Conservation (phyloP, 2,797 vertebrate genomes). For the Staurois parvus region DNA sequence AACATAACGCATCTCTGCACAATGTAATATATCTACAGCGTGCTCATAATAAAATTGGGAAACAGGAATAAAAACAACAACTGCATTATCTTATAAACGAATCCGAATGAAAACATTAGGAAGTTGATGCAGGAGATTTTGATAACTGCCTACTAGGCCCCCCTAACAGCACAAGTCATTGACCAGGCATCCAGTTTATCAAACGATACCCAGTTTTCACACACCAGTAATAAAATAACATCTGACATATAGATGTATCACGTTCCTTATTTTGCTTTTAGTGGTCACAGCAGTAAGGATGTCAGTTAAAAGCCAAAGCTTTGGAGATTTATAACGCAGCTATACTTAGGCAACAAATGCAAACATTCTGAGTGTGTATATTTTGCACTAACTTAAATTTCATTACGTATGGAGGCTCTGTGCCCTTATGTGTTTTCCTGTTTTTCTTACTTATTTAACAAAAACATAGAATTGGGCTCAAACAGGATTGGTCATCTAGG, state of each 20-base stretch:
- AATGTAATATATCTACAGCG: constrained; percentile 10
- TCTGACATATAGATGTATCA: constrained; percentile 59
- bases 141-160: constrained; percentile 13
- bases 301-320: constrained; percentile 48
- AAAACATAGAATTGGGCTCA: constrained; percentile 42
- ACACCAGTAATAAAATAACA: constrained; percentile 49
- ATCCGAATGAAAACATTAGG: constrained; percentile 20
- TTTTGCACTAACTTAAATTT: constrained; percentile 59
- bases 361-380: constrained; percentile 53
- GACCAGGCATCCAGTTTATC: constrained; percentile 34
- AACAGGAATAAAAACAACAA: constrained; percentile 20
- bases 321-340: constrained; percentile 57
- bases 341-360: constrained; percentile 55
- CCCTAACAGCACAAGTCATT: constrained; percentile 49
- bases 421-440: constrained; percentile 44
- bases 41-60: neutral
- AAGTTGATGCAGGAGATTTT: constrained; percentile 37
- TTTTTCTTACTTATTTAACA: constrained; percentile 55
- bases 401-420: constrained; percentile 47
- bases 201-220: constrained; percentile 37
- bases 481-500: constrained; percentile 49
- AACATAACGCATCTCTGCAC: neutral
- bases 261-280: constrained; percentile 57
- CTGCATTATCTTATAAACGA: constrained; percentile 30
- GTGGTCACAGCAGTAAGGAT: constrained; percentile 55